Conservation (phyloP, 2,797 vertebrate species). For the Tragopan temminckii region DNA sequence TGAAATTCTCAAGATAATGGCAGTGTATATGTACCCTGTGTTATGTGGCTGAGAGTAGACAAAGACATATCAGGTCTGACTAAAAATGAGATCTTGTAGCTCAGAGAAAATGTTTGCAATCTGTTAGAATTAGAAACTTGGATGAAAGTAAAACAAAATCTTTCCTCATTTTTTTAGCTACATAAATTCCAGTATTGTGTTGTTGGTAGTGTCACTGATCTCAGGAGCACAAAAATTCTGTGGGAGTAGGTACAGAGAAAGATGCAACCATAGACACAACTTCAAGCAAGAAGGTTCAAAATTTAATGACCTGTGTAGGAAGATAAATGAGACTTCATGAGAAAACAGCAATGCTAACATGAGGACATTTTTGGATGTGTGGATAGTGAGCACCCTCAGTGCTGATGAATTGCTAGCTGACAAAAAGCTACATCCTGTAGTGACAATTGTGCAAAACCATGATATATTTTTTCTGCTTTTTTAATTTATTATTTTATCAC, state of each 20-base stretch:
- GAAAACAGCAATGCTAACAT: constrained; percentile 61
- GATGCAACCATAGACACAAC: constrained; percentile 39
- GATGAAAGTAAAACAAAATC: background rate
- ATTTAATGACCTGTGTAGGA: constrained; percentile 56
- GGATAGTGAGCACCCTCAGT: constrained; percentile 19
- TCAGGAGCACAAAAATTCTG: constrained; percentile 37
- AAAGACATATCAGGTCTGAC: background rate
- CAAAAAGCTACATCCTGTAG: constrained; percentile 44
- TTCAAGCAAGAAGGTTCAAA: constrained; percentile 50
- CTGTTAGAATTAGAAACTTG: background rate
- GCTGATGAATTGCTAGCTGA: constrained; percentile 47
- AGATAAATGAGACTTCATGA: constrained; percentile 66
- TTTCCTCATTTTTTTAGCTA: background rate
- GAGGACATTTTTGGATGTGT: constrained; percentile 61
- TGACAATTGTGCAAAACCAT: background rate
- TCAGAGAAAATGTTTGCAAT: background rate
- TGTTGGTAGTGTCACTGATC: background rate
- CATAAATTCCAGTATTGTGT: background rate
- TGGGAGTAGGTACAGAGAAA: constrained; percentile 54
- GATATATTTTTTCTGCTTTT: constrained; percentile 12
- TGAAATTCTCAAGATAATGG: background rate
- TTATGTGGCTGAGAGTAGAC: background rate
- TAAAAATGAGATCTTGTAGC: background rate
- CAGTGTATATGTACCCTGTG: background rate
- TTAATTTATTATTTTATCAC: constrained; percentile 25